These are phyloP conservation scores for Cettia cetti DNA, from an alignment of 2,113 vertebrate genomes.

Conservation along the genomic window DNA sequence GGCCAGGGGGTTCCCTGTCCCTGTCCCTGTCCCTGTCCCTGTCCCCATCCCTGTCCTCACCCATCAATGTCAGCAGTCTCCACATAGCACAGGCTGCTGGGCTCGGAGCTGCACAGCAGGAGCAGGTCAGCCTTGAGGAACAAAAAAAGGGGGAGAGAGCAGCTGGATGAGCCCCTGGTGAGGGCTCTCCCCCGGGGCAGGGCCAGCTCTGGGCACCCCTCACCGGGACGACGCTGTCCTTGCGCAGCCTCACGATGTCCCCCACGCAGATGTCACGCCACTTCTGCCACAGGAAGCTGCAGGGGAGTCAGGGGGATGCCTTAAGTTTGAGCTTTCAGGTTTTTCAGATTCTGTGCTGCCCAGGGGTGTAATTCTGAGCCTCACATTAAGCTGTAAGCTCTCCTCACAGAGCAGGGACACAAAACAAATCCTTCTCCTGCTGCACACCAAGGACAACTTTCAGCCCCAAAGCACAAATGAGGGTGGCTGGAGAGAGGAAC, in stretches of 20 bases:
- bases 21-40: neutral
- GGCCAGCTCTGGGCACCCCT: neutral
- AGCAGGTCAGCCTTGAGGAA: slow-evolving; percentile 81
- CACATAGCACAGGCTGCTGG: slow-evolving; percentile 92
- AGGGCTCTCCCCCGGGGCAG: fast-evolving
- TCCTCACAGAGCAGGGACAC: too few relatives aligned
- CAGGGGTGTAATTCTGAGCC: neutral
- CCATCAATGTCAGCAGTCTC: slow-evolving; percentile 93
- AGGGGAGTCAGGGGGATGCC: neutral
- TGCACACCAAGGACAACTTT: too few relatives aligned
- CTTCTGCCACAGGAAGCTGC: slow-evolving; percentile 76
- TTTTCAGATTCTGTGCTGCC: neutral
- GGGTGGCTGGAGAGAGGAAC: too few relatives aligned
- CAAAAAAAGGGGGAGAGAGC: neutral
- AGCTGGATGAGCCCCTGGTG: neutral
- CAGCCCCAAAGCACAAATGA: too few relatives aligned
- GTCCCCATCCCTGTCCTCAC: slow-evolving; percentile 64
- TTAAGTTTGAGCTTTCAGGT: neutral
- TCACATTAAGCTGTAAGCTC: too few relatives aligned
- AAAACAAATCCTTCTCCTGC: too few relatives aligned
- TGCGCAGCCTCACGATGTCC: slow-evolving; percentile 83
- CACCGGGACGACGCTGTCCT: slow-evolving; percentile 86
- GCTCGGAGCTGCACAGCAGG: slow-evolving; percentile 87
- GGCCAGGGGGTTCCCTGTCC: fast-evolving
- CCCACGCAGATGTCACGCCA: slow-evolving; percentile 86